Conservation (phyloP, 2,113 vertebrate species). For the Etheostoma cragini region DNA sequence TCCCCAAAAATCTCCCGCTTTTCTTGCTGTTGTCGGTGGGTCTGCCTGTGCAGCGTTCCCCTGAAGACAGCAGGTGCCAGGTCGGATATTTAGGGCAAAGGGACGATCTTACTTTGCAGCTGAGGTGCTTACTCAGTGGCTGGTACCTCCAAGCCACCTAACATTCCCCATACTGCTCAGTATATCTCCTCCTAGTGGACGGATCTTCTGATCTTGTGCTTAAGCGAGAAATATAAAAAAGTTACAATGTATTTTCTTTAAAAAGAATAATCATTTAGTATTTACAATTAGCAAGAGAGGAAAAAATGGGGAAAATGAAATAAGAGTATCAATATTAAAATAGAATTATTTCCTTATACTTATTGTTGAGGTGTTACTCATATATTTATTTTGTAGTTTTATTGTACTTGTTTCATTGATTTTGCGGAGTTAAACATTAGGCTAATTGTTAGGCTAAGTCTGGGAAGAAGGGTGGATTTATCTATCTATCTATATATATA, state of each 20-base stretch:
- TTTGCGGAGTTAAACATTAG: background rate
- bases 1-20: background rate
- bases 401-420: background rate
- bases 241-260: background rate
- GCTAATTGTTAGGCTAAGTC: background rate
- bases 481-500: no score
- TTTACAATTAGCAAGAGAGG: no score
- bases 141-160: constrained; percentile 25
- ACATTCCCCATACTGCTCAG: background rate
- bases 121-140: constrained; percentile 8
- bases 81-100: constrained; percentile 48
- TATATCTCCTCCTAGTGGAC: constrained; percentile 14
- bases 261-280: no score
- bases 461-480: background rate
- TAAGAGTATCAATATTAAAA: no score
- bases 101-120: constrained; percentile 33
- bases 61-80: constrained; percentile 56
- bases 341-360: background rate
- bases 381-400: background rate
- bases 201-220: constrained; percentile 12
- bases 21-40: background rate
- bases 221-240: background rate
- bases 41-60: constrained; percentile 19
- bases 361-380: background rate
- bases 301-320: no score